phyloP scores from a whole-genome alignment of 1,140 invertebrate genomes.

The Drosophila sproati region DNA sequence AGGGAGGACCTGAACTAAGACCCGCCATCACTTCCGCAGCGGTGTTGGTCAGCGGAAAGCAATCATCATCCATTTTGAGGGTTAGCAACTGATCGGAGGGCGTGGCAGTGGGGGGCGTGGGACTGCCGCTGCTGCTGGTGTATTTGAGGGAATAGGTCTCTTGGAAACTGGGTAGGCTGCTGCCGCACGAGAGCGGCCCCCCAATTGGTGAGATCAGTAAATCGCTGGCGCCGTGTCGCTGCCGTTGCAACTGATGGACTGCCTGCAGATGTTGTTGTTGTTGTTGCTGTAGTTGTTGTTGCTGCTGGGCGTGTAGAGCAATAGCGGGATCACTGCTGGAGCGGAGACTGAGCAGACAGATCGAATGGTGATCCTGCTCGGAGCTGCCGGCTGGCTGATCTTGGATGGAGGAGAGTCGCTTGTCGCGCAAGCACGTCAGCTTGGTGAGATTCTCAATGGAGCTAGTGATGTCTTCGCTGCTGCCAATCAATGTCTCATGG shows the following conservation, averaged over 20 bases:
- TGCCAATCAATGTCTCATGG: constrained; percentile 48
- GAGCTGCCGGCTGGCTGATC: constrained; percentile 83
- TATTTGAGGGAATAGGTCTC: constrained; percentile 92
- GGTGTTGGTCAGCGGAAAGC: constrained; percentile 86
- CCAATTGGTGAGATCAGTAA: constrained; percentile 72
- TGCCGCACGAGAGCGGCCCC: constrained; percentile 84
- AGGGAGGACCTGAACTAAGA: constrained; percentile 44
- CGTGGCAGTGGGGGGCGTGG: constrained; percentile 57
- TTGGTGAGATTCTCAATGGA: constrained; percentile 81
- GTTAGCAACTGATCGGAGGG: constrained; percentile 83
- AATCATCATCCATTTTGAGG: constrained; percentile 92
- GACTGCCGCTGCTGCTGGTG: constrained; percentile 64
- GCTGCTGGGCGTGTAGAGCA: constrained; percentile 71
- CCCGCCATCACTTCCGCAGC: constrained; percentile 86
- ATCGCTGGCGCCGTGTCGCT: constrained; percentile 54
- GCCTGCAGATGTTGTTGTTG: constrained; percentile 58
- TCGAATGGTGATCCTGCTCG: constrained; percentile 63
- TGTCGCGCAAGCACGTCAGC: constrained; percentile 79
- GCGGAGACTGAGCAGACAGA: constrained; percentile 74
- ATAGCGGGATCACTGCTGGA: constrained; percentile 83
- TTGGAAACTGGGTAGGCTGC: constrained; percentile 93
- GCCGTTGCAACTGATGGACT: constrained; percentile 37
- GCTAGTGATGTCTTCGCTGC: constrained; percentile 72
- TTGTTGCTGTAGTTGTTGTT: constrained; percentile 53
- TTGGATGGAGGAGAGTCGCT: constrained; percentile 84